Percentiles rank a stretch among this genome's conserved stretches.
phyloP scores from a whole-genome alignment of 2,113 vertebrate species.

The Dasyornis broadbenti region DNA sequence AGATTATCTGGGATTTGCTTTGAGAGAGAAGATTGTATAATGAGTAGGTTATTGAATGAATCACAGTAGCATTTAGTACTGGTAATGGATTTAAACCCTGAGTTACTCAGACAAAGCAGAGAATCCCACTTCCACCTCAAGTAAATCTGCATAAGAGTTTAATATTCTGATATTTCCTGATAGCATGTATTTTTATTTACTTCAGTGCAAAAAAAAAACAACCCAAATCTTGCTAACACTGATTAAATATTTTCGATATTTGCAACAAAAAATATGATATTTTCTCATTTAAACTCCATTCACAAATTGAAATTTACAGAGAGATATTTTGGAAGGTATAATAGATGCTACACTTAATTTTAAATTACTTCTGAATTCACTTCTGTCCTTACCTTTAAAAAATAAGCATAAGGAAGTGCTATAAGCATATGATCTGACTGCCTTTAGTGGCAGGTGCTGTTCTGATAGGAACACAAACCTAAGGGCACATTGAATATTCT shows the following conservation, averaged over 20 bases:
- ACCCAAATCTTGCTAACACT: not conserved
- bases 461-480: not conserved
- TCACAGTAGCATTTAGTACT: conserved; percentile 11
- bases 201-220: not conserved
- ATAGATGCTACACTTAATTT: not conserved
- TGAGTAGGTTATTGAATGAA: conserved; percentile 31
- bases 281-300: not conserved
- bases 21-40: conserved; percentile 33
- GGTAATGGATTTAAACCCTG: conserved; percentile 1
- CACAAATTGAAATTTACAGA: not conserved
- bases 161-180: not conserved
- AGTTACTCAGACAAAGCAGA: not conserved
- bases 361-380: not conserved
- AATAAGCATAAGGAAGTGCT: not conserved
- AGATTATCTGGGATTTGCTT: conserved; percentile 48
- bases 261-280: not conserved
- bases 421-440: not conserved
- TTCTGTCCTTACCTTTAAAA: not conserved
- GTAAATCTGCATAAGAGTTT: not conserved
- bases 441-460: not conserved
- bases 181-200: not conserved
- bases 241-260: not conserved
- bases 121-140: not conserved
- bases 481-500: not conserved
- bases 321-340: not conserved